Evolutionary conservation across 2,113 vertebrate genomes (phyloP), one percentile per base, ranked within the genome.

Genomic region (Muscicapa adusta): DNA sequence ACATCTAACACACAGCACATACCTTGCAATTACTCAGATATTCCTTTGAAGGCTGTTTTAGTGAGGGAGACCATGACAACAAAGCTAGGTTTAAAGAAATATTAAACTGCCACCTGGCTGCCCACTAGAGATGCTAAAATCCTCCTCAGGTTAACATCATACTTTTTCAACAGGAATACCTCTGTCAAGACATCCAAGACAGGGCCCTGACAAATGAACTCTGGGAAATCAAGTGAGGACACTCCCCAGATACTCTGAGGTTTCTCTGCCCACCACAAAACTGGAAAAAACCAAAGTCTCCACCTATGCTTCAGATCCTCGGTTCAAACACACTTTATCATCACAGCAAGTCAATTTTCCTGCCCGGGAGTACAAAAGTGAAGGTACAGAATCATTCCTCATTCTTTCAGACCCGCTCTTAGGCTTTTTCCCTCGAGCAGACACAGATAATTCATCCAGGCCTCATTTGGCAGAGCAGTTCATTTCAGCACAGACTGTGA

Each of bases 21-120:
- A 83, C 78, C 75, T 90, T 3, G 3, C 45, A 73, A 94, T 94
- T 85, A 88, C 72, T 89, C 82, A 94, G 85, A 58, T 85, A 90
- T 70, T 85, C 75, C 82, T 94, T 91, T 85, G 81, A 94, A 94
- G 81, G 65, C 26, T 91, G 70, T 73, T 91, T 40, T 70, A 90
- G 50, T 29, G 38, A 85, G 54, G 63, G 79, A 91, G 71, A 62
- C 48, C 83, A 81, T 2, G 61, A 84, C 72, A 92, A 70, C 72
- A 92, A 70, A 90, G 76, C 28, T 12, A 78, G 25, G 40, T 24
- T 56, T 67, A 63, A 87, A 77, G 65, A 85, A 94, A 67, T 67
- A 74, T 12, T 78, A 61, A 82, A 79, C n/a, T 76, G 89, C n/a
- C 57, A 79, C 70, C 40, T 76, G 48, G 24, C 40, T 81, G 82